Conservation (phyloP, 2,113 vertebrate species). For the Plotosus lineatus region DNA sequence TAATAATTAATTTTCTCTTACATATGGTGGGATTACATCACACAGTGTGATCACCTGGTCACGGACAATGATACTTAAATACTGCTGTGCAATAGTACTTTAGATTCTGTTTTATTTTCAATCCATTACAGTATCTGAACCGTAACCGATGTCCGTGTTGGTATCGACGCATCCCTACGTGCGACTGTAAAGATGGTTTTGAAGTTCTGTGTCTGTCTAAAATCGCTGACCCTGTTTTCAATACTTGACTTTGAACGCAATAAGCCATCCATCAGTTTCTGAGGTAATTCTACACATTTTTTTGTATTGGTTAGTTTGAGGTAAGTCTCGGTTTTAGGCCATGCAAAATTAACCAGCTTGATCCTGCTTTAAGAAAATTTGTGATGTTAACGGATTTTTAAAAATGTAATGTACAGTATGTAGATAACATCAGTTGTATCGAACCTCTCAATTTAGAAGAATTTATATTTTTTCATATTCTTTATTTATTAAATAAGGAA, state of each 20-base stretch:
- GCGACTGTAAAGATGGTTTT: neutral
- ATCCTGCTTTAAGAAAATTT: neutral
- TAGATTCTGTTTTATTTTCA: neutral
- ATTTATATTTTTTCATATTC: no score
- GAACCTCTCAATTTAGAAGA: no score
- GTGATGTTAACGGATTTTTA: no score
- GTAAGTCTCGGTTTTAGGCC: slow-evolving; percentile 29
- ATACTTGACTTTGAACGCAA: slow-evolving; percentile 15
- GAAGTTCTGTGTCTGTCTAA: neutral
- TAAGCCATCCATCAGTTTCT: slow-evolving; percentile 1
- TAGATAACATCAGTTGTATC: no score
- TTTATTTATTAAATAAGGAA: no score
- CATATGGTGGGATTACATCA: neutral
- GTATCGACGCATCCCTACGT: neutral
- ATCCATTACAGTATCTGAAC: neutral
- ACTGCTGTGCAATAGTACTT: no score
- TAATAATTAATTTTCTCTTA: no score
- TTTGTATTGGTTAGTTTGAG: slow-evolving; percentile 14
- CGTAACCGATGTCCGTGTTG: neutral
- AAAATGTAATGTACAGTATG: no score
- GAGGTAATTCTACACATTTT: slow-evolving; percentile 46
- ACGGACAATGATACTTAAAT: neutral
- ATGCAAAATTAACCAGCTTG: slow-evolving; percentile 2
- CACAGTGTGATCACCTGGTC: neutral
- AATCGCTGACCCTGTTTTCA: neutral